Evolutionary conservation across 1,140 invertebrate genomes (phyloP).

Genomic region (Mylabris phalerata): DNA sequence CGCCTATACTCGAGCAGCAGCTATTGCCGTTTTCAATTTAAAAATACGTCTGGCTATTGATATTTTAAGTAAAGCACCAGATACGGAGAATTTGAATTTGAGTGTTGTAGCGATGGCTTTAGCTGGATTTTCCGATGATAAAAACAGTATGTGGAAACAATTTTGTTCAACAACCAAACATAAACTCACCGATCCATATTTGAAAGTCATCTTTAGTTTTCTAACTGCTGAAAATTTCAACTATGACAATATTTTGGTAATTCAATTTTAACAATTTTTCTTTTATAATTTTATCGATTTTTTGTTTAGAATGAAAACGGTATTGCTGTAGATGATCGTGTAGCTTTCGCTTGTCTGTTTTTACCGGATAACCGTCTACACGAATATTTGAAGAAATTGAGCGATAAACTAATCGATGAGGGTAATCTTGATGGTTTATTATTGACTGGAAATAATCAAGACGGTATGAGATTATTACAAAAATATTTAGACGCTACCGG

Average conservation of each 20-base stretch:
- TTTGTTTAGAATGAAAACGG: slow-evolving; percentile 64
- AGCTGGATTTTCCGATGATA: slow-evolving; percentile 78
- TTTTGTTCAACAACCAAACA: slow-evolving; percentile 63
- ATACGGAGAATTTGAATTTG: slow-evolving; percentile 36
- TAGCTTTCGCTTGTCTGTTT: slow-evolving; percentile 91
- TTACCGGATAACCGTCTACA: slow-evolving; percentile 72
- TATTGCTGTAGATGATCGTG: slow-evolving; percentile 78
- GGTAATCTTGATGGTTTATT: slow-evolving; percentile 82
- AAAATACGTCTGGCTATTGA: slow-evolving; percentile 77
- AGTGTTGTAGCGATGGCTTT: slow-evolving; percentile 82
- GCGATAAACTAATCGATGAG: slow-evolving; percentile 60
- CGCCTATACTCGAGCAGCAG: slow-evolving; percentile 74
- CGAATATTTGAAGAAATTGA: slow-evolving; percentile 70
- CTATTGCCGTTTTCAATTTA: slow-evolving; percentile 85
- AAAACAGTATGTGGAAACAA: slow-evolving; percentile 74
- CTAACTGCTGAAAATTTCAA: slow-evolving; percentile 73
- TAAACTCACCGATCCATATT: slow-evolving; percentile 79
- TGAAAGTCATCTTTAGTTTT: slow-evolving; percentile 88
- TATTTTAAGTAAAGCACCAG: slow-evolving; percentile 64
- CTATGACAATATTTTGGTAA: slow-evolving; percentile 75
- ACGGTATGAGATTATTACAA: slow-evolving; percentile 76
- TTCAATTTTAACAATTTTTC: slow-evolving; percentile 22
- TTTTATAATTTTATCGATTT: slow-evolving; percentile 2
- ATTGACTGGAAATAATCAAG: slow-evolving; percentile 67
- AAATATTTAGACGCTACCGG: slow-evolving; percentile 83